Evolutionary conservation across 2,888 invertebrate species (phyloP).

Genomic region (Trichogramma dendrolimi): DNA sequence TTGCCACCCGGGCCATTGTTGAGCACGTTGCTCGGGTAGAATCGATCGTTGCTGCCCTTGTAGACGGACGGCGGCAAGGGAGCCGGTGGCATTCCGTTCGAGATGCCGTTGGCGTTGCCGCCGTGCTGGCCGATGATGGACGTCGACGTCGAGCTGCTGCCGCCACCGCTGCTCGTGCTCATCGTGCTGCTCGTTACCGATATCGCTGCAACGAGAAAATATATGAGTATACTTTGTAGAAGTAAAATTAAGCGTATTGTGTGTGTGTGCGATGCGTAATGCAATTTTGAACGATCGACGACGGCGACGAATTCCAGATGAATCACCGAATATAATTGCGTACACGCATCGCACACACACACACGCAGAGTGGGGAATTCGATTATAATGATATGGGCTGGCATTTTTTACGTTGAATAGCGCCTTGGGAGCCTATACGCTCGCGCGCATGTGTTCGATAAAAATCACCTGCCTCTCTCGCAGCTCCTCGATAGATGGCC

Average conservation of each 20-base stretch:
- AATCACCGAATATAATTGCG: too few species aligned
- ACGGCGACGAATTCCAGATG: too few species aligned
- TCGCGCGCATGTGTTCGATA: constrained; percentile 10
- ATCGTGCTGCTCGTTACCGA: constrained; percentile 54
- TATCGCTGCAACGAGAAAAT: constrained; percentile 49
- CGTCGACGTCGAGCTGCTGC: constrained; percentile 45
- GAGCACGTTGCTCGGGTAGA: constrained; percentile 49
- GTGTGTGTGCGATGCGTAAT: too few species aligned
- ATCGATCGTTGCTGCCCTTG: constrained; percentile 50
- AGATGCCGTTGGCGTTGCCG: constrained; percentile 20
- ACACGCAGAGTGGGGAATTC: too few species aligned
- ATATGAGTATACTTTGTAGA: neutral
- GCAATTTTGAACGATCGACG: too few species aligned
- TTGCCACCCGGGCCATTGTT: constrained; percentile 42
- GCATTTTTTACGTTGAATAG: too few species aligned
- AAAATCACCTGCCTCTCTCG: constrained; percentile 3
- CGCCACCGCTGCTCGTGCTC: constrained; percentile 44
- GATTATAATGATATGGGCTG: too few species aligned
- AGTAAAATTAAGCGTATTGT: too few species aligned
- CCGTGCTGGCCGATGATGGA: constrained; percentile 39
- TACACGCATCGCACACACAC: too few species aligned
- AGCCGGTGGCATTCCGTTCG: constrained; percentile 39
- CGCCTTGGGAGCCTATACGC: too few species aligned
- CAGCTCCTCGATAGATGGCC: too few species aligned
- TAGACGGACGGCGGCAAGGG: constrained; percentile 52